A percentile compares a stretch with the other conserved stretches of the same genome.
Evolutionary conservation across 2,888 invertebrate genomes (phyloP).

Genomic region (Gerris lacustris): DNA sequence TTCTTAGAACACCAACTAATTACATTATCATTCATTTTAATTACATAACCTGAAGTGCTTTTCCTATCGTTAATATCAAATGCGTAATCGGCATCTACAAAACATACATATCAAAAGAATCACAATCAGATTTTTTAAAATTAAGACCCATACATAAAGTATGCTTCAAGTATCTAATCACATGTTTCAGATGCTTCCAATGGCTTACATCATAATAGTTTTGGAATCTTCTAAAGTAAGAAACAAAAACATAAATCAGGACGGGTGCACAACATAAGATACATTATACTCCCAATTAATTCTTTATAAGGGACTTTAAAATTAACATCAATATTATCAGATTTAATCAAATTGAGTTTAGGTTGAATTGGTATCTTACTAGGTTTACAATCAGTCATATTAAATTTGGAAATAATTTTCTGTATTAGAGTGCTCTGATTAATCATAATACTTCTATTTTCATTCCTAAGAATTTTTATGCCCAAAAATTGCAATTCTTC

Average conservation of each 20-base stretch:
- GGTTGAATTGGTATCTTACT: slow-evolving; percentile 13
- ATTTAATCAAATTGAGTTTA: too few species aligned
- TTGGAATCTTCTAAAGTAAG: background rate
- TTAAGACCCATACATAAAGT: slow-evolving; percentile 8
- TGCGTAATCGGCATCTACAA: too few species aligned
- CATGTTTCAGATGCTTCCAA: slow-evolving; percentile 9
- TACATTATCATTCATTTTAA: background rate
- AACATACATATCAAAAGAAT: too few species aligned
- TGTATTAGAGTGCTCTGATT: slow-evolving; percentile 14
- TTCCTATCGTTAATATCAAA: background rate
- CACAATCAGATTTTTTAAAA: slow-evolving; percentile 6
- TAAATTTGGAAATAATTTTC: slow-evolving; percentile 15
- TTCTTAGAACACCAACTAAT: slow-evolving; percentile 6
- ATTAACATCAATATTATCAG: background rate
- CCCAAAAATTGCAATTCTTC: slow-evolving; percentile 11
- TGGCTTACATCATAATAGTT: slow-evolving; percentile 11
- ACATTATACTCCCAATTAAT: slow-evolving; percentile 16
- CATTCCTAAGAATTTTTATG: slow-evolving; percentile 12
- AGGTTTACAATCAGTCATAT: slow-evolving; percentile 13
- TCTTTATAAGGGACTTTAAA: slow-evolving; percentile 7
- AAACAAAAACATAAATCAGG: background rate
- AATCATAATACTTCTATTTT: slow-evolving; percentile 13
- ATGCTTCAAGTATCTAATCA: slow-evolving; percentile 12
- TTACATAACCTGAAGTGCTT: slow-evolving; percentile 7
- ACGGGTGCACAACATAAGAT: slow-evolving; percentile 14